A percentile compares a stretch with the other conserved stretches of the same genome.
Evolutionary conservation across 2,113 vertebrate species (phyloP).

Genomic region (Tor tambroides): DNA sequence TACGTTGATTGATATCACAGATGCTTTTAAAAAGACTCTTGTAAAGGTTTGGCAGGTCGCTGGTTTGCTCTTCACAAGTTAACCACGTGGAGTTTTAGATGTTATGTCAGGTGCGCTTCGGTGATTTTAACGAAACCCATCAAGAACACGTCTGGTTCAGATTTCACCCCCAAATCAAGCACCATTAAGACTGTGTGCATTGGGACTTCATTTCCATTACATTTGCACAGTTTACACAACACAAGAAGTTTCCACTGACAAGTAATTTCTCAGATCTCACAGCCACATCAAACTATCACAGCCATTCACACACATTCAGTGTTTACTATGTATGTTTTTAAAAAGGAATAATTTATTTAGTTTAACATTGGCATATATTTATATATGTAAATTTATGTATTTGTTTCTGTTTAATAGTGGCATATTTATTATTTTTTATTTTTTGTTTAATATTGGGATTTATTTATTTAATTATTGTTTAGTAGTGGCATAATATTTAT

Average conservation of each 20-base stretch:
- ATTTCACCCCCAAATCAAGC: not conserved
- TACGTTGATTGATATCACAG: constrained; percentile 62
- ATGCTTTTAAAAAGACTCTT: constrained; percentile 55
- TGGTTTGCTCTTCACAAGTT: not conserved
- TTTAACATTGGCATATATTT: no score
- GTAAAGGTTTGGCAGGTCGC: constrained; percentile 18
- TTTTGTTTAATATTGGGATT: no score
- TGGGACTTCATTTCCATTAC: not conserved
- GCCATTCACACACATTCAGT: not conserved
- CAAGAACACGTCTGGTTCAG: not conserved
- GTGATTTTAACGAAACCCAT: not conserved
- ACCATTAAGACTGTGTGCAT: not conserved
- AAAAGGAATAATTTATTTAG: no score
- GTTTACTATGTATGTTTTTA: no score
- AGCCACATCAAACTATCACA: not conserved
- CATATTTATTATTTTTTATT: no score
- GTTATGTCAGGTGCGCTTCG: not conserved
- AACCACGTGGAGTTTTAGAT: not conserved
- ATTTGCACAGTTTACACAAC: not conserved
- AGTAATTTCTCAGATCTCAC: not conserved
- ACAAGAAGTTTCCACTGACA: not conserved
- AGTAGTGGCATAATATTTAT: no score
- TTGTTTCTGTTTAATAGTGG: no score
- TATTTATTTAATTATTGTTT: no score
- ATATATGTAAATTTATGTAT: no score